Base-by-base conservation (phyloP, 2,797 vertebrate genomes). In the Rousettus madagascariensis region DNA sequence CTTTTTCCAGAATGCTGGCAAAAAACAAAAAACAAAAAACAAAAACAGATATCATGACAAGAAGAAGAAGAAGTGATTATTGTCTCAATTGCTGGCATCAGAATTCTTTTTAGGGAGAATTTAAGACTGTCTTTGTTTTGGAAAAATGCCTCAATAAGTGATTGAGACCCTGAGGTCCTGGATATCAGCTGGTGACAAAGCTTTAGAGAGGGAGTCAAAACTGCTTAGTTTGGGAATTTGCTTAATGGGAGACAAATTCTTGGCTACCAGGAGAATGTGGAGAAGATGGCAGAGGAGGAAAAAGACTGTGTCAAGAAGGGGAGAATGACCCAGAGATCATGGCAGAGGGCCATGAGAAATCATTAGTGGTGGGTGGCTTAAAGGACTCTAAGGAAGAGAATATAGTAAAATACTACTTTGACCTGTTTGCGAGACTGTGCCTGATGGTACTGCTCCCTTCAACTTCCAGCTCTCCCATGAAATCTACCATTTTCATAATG, bases 201-300 rank as follows among this genome's bases (percentile, higher is more conserved):
- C 68, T 53, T 96, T 79, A 75, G 88, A 95, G 86, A 89, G 65
- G 66, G 43, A 69, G 66, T 96, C 36, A 83, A 74, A 90, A 80
- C 26, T 93, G 91, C 83, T 91, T 79, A 9, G 17, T 90, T 94
- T 77, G 75, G 71, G 49, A 80, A 93, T 96, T 91, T 95, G 33
- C 66, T 96, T 0, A 38, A 12, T 19, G 87, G 36, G 30, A 89
- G 46, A 85, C 30, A 95, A 61, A 85, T 94, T 96, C 95, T 94
- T 92, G 90, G 79, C 75, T 77, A 28, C 53, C 36, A 17, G 30
- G 20, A 94, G 75, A 90, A 85, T 74, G 30, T 61, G 22, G 28
- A 87, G 55, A 86, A 79, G 33, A 75, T 63, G 61, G 87, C n/a
- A 13, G 69, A 63, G 41, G 55, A 89, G 38, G 61, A 49, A 53